phyloP scores from a whole-genome alignment of 2,113 vertebrate species.

The Archocentrus centrarchus region DNA sequence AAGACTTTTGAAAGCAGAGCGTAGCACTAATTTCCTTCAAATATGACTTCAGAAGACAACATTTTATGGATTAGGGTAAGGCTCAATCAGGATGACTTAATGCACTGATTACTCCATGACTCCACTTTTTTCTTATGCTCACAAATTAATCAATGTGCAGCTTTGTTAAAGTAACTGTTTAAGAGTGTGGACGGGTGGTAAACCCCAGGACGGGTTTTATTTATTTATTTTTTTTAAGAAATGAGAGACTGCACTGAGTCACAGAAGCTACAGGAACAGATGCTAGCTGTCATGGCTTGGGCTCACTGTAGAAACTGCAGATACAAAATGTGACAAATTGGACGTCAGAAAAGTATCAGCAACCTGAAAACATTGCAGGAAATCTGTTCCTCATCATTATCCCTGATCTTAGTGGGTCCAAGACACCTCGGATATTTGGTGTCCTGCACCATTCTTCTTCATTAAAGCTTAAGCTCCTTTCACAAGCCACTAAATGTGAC shows the following conservation, averaged over 20 bases:
- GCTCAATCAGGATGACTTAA: background rate
- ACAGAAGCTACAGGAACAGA: background rate
- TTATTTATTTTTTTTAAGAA: background rate
- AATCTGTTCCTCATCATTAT: slow-evolving; percentile 4
- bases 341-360: background rate
- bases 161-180: background rate
- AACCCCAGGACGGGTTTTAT: background rate
- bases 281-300: background rate
- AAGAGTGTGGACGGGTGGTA: background rate
- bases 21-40: background rate
- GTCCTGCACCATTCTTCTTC: background rate
- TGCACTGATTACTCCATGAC: background rate
- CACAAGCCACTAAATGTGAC: background rate
- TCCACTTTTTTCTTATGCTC: no score
- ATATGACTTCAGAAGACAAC: background rate
- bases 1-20: background rate
- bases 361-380: background rate
- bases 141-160: no score
- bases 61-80: background rate
- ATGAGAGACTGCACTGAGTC: slow-evolving; percentile 1
- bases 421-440: background rate
- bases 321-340: slow-evolving; percentile 5
- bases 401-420: background rate
- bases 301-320: background rate
- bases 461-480: background rate